These are phyloP conservation scores for Amphipoea oculea DNA, from an alignment of 2,888 invertebrate species.

Conservation along the genomic window DNA sequence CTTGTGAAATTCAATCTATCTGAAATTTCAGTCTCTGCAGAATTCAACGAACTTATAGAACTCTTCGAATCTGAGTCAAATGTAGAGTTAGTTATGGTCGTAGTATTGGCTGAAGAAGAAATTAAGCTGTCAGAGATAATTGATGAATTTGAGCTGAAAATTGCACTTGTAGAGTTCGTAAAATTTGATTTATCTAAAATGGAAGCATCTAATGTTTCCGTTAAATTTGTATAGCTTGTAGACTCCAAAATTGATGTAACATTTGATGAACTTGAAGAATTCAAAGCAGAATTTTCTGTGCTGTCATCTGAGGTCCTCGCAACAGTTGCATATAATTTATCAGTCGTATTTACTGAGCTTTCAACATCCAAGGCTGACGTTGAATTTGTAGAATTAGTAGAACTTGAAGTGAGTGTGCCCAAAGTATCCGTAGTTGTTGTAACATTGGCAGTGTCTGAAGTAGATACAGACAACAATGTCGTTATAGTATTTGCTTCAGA, in stretches of 20 bases:
- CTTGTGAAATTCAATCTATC: slow-evolving; percentile 33
- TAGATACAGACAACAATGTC: slow-evolving; percentile 24
- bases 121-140: slow-evolving; percentile 15
- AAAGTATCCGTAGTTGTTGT: slow-evolving; percentile 37
- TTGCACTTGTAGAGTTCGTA: slow-evolving; percentile 33
- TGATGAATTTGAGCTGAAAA: slow-evolving; percentile 16
- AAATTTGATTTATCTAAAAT: slow-evolving; percentile 22
- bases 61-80: slow-evolving; percentile 24
- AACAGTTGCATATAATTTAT: slow-evolving; percentile 20
- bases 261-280: slow-evolving; percentile 40
- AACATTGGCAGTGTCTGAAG: slow-evolving; percentile 31
- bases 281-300: slow-evolving; percentile 14
- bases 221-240: slow-evolving; percentile 35
- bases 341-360: slow-evolving; percentile 26
- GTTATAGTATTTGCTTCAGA: slow-evolving; percentile 39
- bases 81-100: slow-evolving; percentile 29
- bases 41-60: slow-evolving; percentile 19
- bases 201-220: slow-evolving; percentile 32
- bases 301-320: slow-evolving; percentile 20
- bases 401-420: slow-evolving; percentile 36
- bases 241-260: not conserved
- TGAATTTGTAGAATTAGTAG: slow-evolving; percentile 49
- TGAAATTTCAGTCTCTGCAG: slow-evolving; percentile 29
- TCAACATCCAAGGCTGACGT: slow-evolving; percentile 26
- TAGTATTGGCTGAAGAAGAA: slow-evolving; percentile 30